Evolutionary conservation across 2,113 vertebrate genomes (phyloP), one percentile per base, ranked within the genome.

Genomic region (Poeciliopsis occidentalis): DNA sequence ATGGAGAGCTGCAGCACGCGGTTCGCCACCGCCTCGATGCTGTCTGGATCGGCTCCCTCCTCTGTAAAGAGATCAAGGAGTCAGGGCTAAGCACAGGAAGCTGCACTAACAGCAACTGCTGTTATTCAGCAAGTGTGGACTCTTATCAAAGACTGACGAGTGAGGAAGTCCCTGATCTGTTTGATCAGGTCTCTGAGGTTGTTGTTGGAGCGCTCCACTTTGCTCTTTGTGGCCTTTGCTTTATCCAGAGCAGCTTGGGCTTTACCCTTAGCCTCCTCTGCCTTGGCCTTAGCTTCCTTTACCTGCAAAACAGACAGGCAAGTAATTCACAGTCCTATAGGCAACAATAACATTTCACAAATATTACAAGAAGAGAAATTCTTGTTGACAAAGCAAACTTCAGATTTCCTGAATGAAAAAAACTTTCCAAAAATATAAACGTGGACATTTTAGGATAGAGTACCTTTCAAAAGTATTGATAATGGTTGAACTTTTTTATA

Each of bases 21-120:
- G 78, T 95, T 96, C 0, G 98, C 97, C 57, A 99, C 95, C 17
- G 93, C 94, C 80, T 98, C 97, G 32, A 99, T 98, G 90, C 97
- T 98, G 86, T 98, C 97, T 0, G 98, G 98, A 85, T 98, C 97
- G 0, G 98, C 98, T 0, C 97, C 97, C 69, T 99, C 98, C 93
- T 98, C 98, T 99, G 90, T 2, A 1, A 37, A 85, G 11, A 0
- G 60, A 0, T 60, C 8, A 8, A 44, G 8, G 51, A 4, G 12
- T 34, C 8, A 31, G n/a, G 13, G 47, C 2, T 44, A 57, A 57
- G 44, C 22, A 32, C 0, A 63, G 0, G 22, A 60, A 15, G 44
- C 24, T 10, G 17, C 13, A 29, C 29, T 44, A 47, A 13, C 3
- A 27, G 22, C 15, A 19, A 73, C 12, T 13, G 32, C 17, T 1